Evolutionary conservation across 2,888 invertebrate species (phyloP).

Genomic region (Metacarcinus magister): DNA sequence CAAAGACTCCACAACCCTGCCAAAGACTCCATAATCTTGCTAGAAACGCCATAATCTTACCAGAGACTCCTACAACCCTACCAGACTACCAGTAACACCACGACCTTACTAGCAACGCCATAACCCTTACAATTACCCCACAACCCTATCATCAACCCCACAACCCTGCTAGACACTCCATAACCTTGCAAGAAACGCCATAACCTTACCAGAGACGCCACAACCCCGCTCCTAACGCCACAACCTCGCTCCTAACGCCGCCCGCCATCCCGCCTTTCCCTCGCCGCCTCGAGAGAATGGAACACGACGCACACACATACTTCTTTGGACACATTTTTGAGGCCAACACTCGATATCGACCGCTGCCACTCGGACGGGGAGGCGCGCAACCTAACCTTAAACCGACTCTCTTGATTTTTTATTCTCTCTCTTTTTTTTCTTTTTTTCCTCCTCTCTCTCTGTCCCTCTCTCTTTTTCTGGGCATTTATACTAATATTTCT

Average conservation of each 20-base stretch:
- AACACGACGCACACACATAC: slow-evolving; percentile 14
- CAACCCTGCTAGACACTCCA: background rate
- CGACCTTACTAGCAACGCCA: background rate
- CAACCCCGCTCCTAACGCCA: background rate
- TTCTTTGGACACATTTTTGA: background rate
- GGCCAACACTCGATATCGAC: background rate
- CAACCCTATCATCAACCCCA: background rate
- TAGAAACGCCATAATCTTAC: background rate
- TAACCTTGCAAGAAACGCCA: background rate
- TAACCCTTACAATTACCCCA: background rate
- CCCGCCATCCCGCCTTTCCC: background rate
- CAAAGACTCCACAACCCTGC: too few relatives aligned
- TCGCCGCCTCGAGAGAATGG: background rate
- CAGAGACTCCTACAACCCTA: too few relatives aligned
- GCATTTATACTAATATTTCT: too few relatives aligned
- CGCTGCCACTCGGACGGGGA: background rate
- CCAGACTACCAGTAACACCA: background rate
- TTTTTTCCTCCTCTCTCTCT: background rate
- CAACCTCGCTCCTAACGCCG: background rate
- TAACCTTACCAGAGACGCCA: background rate
- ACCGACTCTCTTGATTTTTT: background rate
- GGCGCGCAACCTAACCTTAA: background rate
- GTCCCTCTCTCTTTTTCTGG: background rate
- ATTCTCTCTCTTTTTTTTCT: background rate
- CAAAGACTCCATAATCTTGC: background rate